Conservation (phyloP, 2,113 vertebrate species). For the Rhinopomastus cyanomelas region DNA sequence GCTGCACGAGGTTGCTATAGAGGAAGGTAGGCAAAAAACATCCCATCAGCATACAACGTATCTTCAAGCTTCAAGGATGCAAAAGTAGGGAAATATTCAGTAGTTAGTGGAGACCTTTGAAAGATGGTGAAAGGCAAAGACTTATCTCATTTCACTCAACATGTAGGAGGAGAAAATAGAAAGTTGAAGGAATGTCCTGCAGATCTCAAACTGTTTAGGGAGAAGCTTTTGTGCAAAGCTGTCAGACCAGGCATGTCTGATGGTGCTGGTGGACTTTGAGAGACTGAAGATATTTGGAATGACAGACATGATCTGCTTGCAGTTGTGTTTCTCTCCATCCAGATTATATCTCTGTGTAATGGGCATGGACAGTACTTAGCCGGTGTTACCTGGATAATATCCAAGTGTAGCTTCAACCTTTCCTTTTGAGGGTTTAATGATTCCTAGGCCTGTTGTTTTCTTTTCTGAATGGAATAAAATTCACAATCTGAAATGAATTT, state of each 20-base stretch:
- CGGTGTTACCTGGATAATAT: background rate
- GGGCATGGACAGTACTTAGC: background rate
- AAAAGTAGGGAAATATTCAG: background rate
- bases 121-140: background rate
- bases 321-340: background rate
- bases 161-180: background rate
- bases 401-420: background rate
- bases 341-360: background rate
- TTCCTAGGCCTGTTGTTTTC: background rate
- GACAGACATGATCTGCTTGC: background rate
- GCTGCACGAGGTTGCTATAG: background rate
- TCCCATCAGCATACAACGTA: too few species aligned
- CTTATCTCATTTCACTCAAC: background rate
- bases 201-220: background rate
- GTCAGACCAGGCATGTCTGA: background rate
- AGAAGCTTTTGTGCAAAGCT: background rate
- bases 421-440: background rate
- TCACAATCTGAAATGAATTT: background rate
- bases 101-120: background rate
- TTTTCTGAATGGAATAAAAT: background rate
- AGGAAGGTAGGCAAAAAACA: background rate
- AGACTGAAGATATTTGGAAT: background rate
- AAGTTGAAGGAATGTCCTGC: background rate
- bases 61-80: background rate
- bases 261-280: background rate